Conservation (phyloP, 2,797 vertebrate genomes). For the Hozukius guyotensis region DNA sequence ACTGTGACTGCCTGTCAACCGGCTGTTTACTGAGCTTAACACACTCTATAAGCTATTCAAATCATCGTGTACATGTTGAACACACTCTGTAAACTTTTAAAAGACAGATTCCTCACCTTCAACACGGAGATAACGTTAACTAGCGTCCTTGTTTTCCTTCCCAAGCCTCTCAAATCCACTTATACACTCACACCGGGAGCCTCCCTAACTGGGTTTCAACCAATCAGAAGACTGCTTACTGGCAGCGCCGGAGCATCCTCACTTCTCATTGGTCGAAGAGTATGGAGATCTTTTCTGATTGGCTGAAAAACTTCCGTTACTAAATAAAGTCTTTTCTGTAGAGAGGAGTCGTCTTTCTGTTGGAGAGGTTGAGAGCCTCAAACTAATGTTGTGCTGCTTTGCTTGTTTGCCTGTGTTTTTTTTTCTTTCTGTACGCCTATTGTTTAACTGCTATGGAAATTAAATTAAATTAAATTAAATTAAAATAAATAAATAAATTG, state of each 20-base stretch:
- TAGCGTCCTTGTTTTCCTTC: conserved; percentile 85
- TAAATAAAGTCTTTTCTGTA: conserved; percentile 71
- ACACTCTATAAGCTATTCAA: not conserved
- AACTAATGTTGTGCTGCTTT: too few species aligned
- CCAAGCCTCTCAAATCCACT: conserved; percentile 84
- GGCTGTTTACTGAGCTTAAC: not conserved
- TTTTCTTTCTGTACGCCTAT: too few species aligned
- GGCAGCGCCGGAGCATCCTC: conserved; percentile 36
- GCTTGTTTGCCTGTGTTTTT: too few species aligned
- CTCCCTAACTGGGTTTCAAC: conserved; percentile 54
- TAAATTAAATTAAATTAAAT: too few species aligned
- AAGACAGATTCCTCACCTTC: conserved; percentile 77
- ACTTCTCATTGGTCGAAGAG: conserved; percentile 71
- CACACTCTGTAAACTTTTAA: conserved; percentile 68
- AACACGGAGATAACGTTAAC: conserved; percentile 72
- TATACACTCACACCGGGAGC: conserved; percentile 61
- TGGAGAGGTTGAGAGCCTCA: too few species aligned
- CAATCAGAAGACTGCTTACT: conserved; percentile 64
- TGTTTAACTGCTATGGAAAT: too few species aligned
- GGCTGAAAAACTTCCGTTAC: conserved; percentile 83
- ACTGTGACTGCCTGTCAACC: conserved; percentile 37
- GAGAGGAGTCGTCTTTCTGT: conserved; percentile 31
- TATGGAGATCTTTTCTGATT: conserved; percentile 75
- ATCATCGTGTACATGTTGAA: not conserved
- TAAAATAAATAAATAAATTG: too few species aligned